A percentile compares a stretch with the other conserved stretches of the same genome.
These are phyloP conservation scores for Psettodes erumei DNA, from an alignment of 2,113 vertebrate genomes.

Conservation along the genomic window DNA sequence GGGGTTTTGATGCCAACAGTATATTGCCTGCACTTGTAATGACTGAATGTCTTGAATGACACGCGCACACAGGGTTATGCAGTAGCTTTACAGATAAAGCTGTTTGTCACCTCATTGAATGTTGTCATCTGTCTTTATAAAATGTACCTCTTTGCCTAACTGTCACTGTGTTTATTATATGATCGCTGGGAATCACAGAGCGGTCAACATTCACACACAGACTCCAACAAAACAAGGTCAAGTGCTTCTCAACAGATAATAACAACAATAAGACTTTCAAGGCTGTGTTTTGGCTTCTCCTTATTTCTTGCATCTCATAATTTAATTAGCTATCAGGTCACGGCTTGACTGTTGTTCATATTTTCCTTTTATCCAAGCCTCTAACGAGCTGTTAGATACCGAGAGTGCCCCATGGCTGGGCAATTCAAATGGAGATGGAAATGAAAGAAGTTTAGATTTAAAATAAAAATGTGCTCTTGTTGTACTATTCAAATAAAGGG, in stretches of 20 bases:
- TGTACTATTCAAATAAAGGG: not conserved
- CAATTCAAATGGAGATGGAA: not conserved
- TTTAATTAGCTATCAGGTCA: not conserved
- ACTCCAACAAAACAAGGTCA: conserved; percentile 6
- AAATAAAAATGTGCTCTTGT: not conserved
- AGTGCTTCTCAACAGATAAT: not conserved
- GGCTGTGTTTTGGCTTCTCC: not conserved
- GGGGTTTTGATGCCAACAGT: not conserved
- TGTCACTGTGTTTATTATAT: conserved; percentile 34
- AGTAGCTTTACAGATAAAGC: not conserved
- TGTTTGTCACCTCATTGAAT: conserved; percentile 18
- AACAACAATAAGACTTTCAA: not conserved
- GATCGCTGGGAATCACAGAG: not conserved
- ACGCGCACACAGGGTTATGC: not conserved
- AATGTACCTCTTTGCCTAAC: conserved; percentile 7
- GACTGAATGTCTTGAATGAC: not conserved
- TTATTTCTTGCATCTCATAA: not conserved
- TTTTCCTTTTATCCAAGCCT: not conserved
- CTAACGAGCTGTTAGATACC: not conserved
- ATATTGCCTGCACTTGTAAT: not conserved
- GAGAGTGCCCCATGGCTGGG: not conserved
- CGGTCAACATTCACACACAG: not conserved
- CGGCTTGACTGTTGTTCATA: not conserved
- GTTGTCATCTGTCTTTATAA: conserved; percentile 28
- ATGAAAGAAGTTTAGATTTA: not conserved